A percentile compares a stretch with the other conserved stretches of the same genome.
phyloP scores from a whole-genome alignment of 2,113 vertebrate species.

The Scalopus aquaticus region DNA sequence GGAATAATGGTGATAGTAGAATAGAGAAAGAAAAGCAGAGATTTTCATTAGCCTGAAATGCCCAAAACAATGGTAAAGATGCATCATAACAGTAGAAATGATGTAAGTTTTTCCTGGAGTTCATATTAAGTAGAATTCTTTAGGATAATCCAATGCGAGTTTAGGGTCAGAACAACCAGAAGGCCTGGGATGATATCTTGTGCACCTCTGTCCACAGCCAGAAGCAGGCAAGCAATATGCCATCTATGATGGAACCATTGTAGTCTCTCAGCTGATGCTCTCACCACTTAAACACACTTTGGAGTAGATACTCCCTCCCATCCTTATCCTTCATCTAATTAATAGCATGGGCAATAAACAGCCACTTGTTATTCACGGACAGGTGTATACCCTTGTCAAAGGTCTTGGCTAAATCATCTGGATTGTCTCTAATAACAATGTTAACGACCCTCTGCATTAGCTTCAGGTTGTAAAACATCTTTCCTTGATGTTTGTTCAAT shows the following conservation, averaged over 20 bases:
- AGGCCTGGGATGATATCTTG: background rate
- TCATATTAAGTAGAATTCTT: background rate
- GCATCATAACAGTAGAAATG: background rate
- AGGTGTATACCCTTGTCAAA: slow-evolving; percentile 84
- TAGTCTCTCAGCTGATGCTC: background rate
- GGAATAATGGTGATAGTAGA: background rate
- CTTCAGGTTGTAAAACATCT: slow-evolving; percentile 84
- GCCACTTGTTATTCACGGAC: slow-evolving; percentile 79
- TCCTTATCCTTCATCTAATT: slow-evolving; percentile 75
- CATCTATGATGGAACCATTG: background rate
- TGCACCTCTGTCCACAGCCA: background rate
- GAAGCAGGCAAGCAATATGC: background rate
- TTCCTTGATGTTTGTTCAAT: slow-evolving; percentile 88
- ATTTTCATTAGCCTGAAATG: background rate
- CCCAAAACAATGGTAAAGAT: background rate
- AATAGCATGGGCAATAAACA: slow-evolving; percentile 74
- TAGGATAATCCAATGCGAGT: background rate
- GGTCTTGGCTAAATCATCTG: slow-evolving; percentile 83
- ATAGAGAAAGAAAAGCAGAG: background rate
- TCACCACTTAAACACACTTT: slow-evolving; percentile 14
- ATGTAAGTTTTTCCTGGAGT: background rate
- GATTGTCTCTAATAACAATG: slow-evolving; percentile 82
- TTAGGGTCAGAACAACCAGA: background rate
- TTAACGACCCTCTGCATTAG: slow-evolving; percentile 81
- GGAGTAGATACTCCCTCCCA: background rate